These are phyloP conservation scores for Glossophaga mutica DNA, from an alignment of 2,797 vertebrate genomes.

Conservation along the genomic window DNA sequence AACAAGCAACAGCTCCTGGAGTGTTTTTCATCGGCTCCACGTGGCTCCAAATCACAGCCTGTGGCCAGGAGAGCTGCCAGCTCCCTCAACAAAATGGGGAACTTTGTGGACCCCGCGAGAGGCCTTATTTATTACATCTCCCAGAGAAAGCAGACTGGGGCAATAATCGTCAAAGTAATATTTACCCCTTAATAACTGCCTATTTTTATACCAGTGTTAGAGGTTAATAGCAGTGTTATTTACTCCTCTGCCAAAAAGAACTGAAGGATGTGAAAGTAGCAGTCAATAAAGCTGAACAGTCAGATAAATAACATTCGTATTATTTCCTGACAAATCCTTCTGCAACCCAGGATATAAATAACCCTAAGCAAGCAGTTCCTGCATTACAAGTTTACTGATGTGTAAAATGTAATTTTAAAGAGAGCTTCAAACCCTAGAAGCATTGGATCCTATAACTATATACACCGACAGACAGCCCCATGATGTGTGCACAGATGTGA, in stretches of 20 bases:
- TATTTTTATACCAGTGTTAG: constrained; percentile 84
- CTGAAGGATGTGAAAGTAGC: constrained; percentile 84
- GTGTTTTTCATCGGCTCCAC: background rate
- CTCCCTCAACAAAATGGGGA: constrained; percentile 73
- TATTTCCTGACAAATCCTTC: constrained; percentile 86
- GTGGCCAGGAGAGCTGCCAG: constrained; percentile 22
- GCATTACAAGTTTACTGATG: constrained; percentile 88
- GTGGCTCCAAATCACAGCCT: constrained; percentile 39
- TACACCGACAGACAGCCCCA: background rate
- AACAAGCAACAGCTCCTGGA: background rate
- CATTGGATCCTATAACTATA: constrained; percentile 45
- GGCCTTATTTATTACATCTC: constrained; percentile 78
- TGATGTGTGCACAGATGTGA: background rate
- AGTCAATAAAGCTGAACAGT: constrained; percentile 84
- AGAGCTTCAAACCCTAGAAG: constrained; percentile 76
- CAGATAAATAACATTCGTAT: constrained; percentile 87
- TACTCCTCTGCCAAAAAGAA: constrained; percentile 84
- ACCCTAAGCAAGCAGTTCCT: constrained; percentile 83
- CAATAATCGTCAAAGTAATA: constrained; percentile 85
- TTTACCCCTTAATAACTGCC: constrained; percentile 85
- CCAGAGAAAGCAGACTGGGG: constrained; percentile 77
- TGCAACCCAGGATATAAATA: constrained; percentile 84
- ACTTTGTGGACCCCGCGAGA: constrained; percentile 66
- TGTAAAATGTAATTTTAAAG: constrained; percentile 87
- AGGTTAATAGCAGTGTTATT: constrained; percentile 86